Evolutionary conservation across 2,888 invertebrate genomes (phyloP), one percentile per base, ranked within the genome.

Genomic region (Epirrhoe tristata): DNA sequence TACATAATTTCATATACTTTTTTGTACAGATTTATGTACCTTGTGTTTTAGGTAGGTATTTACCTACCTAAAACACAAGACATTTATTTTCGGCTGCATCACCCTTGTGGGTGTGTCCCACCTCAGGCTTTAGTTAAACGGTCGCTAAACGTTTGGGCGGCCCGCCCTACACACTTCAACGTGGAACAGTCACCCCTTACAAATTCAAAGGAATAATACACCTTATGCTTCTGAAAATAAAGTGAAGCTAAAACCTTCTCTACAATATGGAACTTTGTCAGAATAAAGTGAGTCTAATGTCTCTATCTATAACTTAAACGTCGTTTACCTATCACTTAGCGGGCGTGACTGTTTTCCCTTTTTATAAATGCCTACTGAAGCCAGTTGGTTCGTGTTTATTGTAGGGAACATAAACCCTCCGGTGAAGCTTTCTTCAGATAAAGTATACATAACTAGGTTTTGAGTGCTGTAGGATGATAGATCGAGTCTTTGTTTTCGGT

Each of bases 101-200:
- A 75, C 84, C 86, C 83, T 77, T 76, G 86, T 85, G 93, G 93
- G 93, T 89, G 93, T 91, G 91, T 89, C 91, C 76, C 74, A 82
- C 83, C 80, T 87, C 86, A 69, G 67, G 83, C 87, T 85, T 87
- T 84, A 85, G 88, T 86, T 93, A 93, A 93, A 93, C 91, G 91
- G 84, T 89, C 87, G 89, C 88, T 93, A 93, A 93, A 93, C 93
- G 93, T 88, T 93, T 93, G 93, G 93, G 93, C 93, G 93, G 93
- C 91, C 93, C 93, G 93, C 93, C 93, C 93, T 91, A 87, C 86
- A 77, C 75, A 81, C 84, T 86, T 83, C 78, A 80, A 80, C 78
- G 70, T 78, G 81, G 87, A 82, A 81, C 70, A 82, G 85, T 78
- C 76, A 71, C 76, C 78, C 72, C 66, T 59, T 46, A 55, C 70